Base-by-base conservation (phyloP, 2,797 vertebrate genomes). In the Australoheros facetus region DNA sequence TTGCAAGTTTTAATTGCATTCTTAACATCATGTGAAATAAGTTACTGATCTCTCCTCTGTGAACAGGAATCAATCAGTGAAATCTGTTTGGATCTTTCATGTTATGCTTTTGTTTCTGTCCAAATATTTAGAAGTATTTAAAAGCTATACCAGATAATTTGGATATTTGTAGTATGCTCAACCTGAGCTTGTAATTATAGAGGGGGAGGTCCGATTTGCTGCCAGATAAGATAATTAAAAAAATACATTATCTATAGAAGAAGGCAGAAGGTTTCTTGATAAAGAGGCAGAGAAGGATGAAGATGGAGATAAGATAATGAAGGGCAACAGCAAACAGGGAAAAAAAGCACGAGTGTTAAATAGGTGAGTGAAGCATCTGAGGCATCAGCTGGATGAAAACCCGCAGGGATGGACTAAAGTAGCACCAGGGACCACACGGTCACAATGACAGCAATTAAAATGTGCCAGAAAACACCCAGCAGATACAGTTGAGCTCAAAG, bases 311-410 rank as follows among this genome's bases (percentile, higher is more conserved):
- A 13, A 30, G 23, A 76, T 21, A 71, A 73, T 48, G 51, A 42
- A 73, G 74, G 53, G 39, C 13, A 32, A 37, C 12, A 69, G 56
- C 13, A 59, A 81, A 56, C 37, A 32, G 11, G 6, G 23, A 23
- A 26, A 26, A 39, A 80, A 59, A 39, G 57, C 60, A 5, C 1
- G 12, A 39, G 11, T 8, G 45, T 53, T 55, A 23, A 70, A 73
- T 9, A 17, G 56, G 77, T 70, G 32, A 7, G 19, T 26, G 59
- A 79, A 48, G 48, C 42, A 34, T 23, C n/a, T 5, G 21, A n/a
- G 16, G 73, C 45, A 78, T 81, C 78, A 76, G 78, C 75, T 73
- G 80, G 66, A 76, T 37, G 69, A 32, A 73, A 81, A 79, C 56
- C 30, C 53, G 42, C 42, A 32, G 53, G 78, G 69, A 84, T 62